phyloP scores from a whole-genome alignment of 2,888 invertebrate species.

The Rotaria sp. region DNA sequence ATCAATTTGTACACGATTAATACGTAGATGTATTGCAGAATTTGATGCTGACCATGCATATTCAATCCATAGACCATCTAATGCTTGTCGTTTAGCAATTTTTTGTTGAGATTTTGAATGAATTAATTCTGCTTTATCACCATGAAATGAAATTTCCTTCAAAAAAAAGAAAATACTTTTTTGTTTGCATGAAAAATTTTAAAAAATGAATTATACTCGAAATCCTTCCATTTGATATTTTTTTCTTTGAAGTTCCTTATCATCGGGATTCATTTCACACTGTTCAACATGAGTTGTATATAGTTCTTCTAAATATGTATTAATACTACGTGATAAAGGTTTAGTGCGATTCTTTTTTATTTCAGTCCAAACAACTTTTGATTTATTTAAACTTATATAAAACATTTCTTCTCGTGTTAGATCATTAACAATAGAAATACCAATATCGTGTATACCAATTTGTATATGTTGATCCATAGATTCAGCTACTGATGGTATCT shows the following conservation, averaged over 20 bases:
- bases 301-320: not conserved
- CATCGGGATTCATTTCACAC: not conserved
- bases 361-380: not conserved
- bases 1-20: conserved; percentile 62
- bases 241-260: not conserved
- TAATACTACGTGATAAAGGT: not conserved
- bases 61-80: conserved; percentile 9
- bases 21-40: not conserved
- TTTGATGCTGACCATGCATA: not conserved
- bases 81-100: not conserved
- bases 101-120: not conserved
- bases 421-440: conserved; percentile 25
- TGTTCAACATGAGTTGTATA: not conserved
- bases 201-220: not conserved
- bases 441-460: conserved; percentile 5
- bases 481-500: not conserved
- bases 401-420: not conserved
- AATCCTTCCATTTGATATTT: not conserved
- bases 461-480: conserved; percentile 2
- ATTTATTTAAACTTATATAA: not conserved
- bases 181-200: too few relatives aligned
- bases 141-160: not conserved
- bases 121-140: not conserved
- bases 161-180: not conserved
- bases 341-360: not conserved